These are phyloP conservation scores for Hyles vespertilio DNA, from an alignment of 1,140 invertebrate genomes.

Conservation along the genomic window DNA sequence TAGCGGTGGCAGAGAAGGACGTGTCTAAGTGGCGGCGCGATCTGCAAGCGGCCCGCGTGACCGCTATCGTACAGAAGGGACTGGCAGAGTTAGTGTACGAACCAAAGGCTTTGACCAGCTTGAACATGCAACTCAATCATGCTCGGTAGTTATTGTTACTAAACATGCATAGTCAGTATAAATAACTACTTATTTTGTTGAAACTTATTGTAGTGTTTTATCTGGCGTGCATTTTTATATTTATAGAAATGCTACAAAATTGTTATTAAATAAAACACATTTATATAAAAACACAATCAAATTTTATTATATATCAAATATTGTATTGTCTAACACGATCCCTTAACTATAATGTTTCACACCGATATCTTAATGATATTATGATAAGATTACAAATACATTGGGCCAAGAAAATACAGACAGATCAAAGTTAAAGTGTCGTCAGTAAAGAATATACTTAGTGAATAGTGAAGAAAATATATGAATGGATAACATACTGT, in stretches of 20 bases:
- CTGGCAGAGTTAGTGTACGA: constrained; percentile 49
- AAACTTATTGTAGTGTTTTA: too few species aligned
- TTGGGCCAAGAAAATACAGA: constrained; percentile 24
- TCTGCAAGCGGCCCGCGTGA: constrained; percentile 44
- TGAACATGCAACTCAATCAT: constrained; percentile 15
- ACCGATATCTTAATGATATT: constrained; percentile 64
- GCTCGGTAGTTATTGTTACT: background rate
- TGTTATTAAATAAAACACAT: constrained; percentile 38
- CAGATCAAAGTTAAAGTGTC: constrained; percentile 12
- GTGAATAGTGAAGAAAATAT: constrained; percentile 3
- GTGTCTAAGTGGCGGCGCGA: constrained; percentile 38
- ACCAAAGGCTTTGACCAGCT: constrained; percentile 20
- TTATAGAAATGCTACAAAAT: background rate
- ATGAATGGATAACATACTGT: background rate
- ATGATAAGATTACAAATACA: constrained; percentile 64
- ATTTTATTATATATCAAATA: constrained; percentile 76
- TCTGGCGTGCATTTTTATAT: too few species aligned
- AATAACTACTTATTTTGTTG: too few species aligned
- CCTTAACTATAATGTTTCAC: constrained; percentile 74
- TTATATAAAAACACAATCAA: constrained; percentile 72
- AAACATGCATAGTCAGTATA: too few species aligned
- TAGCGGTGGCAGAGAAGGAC: constrained; percentile 50
- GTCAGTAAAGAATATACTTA: constrained; percentile 8
- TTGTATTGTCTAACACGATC: constrained; percentile 75
- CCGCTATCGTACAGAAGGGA: constrained; percentile 46